Evolutionary conservation across 2,888 invertebrate genomes (phyloP), one percentile per base, ranked within the genome.

Genomic region (Drosophila phalerata): DNA sequence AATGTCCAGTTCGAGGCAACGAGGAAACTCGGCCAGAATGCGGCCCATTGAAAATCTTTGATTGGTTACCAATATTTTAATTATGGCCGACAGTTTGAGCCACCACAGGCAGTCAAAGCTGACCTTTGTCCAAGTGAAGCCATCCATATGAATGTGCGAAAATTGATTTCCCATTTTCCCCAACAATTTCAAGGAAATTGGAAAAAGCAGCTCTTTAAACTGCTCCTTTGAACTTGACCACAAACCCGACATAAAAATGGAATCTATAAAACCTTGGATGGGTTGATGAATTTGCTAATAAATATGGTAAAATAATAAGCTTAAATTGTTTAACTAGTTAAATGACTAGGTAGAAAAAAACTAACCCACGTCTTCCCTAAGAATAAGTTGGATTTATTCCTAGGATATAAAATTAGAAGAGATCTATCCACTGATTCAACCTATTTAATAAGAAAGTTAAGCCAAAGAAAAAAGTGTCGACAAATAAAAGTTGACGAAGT

Each of bases 51-150:
- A 79, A 73, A 73, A 73, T 73, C 77, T 73, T 84, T 89, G 87
- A 87, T 90, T 87, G 87, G 89, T 87, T 82, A 89, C 77, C 90
- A 87, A 87, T 90, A 90, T 89, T 90, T 88, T 89, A 87, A 87
- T 87, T 87, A 90, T 89, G 90, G 68, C 64, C 77, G 42, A 66
- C 69, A 61, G 68, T 63, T 63, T 60, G 63, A 62, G 69, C 62
- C 48, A 22, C 69, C 38, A 30, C 51, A 58, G 45, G 25, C 66
- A 61, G 58, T 51, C 60, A 73, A 69, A 63, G 67, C 70, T 61
- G 81, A 68, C 63, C 72, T 74, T 82, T 82, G 85, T 85, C 42
- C 60, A 53, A 51, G 22, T 64, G 52, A 81, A 83, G 66, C 53
- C 60, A 32, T 11, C 71, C 63, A 17, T 15, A n/a, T 47, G 37